Base-by-base conservation (phyloP, 1,140 invertebrate genomes). In the Schlechtendalia chinensis region DNA sequence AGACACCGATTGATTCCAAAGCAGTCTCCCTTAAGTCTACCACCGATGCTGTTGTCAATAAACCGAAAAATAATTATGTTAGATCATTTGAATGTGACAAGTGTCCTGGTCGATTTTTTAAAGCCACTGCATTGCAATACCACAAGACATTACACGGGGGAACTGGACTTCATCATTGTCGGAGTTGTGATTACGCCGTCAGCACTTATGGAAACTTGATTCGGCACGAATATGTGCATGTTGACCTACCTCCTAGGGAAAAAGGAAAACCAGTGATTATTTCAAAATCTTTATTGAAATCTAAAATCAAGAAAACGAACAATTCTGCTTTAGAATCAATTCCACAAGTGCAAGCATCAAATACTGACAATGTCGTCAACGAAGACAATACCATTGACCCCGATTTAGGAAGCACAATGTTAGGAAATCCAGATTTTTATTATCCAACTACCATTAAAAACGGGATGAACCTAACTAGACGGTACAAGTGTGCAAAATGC, bases 401-500 rank as follows among this genome's bases (percentile, higher is more conserved):
- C 6, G 90, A 91, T 83, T 91, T 91, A 82, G 90, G 89, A 1
- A 87, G 88, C 75, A 85, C 89, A 6, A 91, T 91, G 88, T 87
- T 89, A 63, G 92, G 92, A 17, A 92, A 92, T 86, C 91, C 91
- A 11, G 90, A 92, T 81, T 93, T 93, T 84, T 89, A 91, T 45
- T 93, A 93, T 84, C 91, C 91, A 1, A 91, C 91, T 10, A 92
- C 90, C 75, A 84, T 92, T 24, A 92, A 92, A 84, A 93, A 93
- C 83, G 92, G 92, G 5, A 87, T 89, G 27, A 85, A 91, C 77
- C 92, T 92, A 85, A 91, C 92, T 84, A 93, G 93, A 84, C 88
- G 92, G 0, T 94, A 93, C 84, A 93, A 93, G 85, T 94, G 93
- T 83, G 89, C 91, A 82, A 94, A 94, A 86, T 96, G 94, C 85